Percentiles rank a stretch among this genome's conserved stretches.
Evolutionary conservation across 2,113 vertebrate species (phyloP).

Genomic region (Neotragus pygmaeus): DNA sequence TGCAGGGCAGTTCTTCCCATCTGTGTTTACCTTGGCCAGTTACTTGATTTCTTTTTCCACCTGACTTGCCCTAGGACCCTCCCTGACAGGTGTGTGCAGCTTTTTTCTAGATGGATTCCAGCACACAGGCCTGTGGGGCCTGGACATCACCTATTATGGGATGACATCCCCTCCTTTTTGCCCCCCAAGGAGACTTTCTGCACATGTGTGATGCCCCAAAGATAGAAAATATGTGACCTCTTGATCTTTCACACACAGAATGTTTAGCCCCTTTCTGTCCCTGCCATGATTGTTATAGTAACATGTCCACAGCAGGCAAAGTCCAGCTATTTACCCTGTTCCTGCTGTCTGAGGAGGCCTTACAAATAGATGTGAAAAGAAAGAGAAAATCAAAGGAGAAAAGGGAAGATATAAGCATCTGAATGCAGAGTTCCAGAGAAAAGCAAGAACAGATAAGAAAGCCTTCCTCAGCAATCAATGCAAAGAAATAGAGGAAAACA

Average conservation of each 20-base stretch:
- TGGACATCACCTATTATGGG: neutral
- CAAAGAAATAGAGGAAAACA: too few relatives aligned
- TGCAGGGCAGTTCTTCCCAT: neutral
- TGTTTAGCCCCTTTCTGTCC: neutral
- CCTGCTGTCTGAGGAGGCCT: too few relatives aligned
- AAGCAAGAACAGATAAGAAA: too few relatives aligned
- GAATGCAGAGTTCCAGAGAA: too few relatives aligned
- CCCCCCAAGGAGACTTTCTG: accelerated
- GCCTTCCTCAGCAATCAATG: too few relatives aligned
- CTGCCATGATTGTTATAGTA: neutral
- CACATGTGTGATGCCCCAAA: neutral
- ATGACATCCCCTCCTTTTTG: neutral
- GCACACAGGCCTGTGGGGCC: neutral
- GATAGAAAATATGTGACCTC: neutral
- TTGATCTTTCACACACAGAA: neutral
- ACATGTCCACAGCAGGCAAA: neutral
- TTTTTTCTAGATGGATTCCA: neutral
- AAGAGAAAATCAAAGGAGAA: too few relatives aligned
- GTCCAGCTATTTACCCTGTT: too few relatives aligned
- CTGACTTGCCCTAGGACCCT: neutral
- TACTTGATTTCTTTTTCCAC: too few relatives aligned
- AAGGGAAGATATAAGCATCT: too few relatives aligned
- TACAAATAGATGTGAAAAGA: too few relatives aligned
- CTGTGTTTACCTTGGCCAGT: neutral
- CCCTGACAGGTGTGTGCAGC: neutral